These are phyloP conservation scores for Diachrysia chrysitis DNA, from an alignment of 2,888 invertebrate species.

Conservation along the genomic window DNA sequence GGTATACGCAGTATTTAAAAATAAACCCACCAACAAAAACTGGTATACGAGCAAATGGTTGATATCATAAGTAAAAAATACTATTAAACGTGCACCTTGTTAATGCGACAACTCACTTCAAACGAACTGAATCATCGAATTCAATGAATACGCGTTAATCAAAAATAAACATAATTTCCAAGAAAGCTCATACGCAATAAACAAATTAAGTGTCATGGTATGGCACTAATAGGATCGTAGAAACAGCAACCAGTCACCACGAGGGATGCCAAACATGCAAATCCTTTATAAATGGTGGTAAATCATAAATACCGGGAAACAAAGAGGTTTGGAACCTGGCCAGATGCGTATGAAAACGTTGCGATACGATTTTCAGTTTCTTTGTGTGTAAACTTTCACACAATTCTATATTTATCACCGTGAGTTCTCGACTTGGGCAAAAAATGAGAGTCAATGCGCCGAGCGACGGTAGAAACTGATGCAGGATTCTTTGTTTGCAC, in stretches of 20 bases:
- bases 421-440: constrained; percentile 50
- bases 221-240: constrained; percentile 17
- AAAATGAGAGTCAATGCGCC: constrained; percentile 72
- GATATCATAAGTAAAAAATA: neutral
- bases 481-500: constrained; percentile 57
- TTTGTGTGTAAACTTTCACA: constrained; percentile 77
- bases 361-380: constrained; percentile 67
- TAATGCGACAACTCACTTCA: constrained; percentile 34
- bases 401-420: constrained; percentile 57
- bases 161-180: constrained; percentile 22
- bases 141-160: constrained; percentile 9
- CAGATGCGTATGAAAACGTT: constrained; percentile 67
- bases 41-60: neutral
- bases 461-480: constrained; percentile 41
- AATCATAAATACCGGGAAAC: constrained; percentile 77
- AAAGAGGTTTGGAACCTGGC: constrained; percentile 79
- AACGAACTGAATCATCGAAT: constrained; percentile 35
- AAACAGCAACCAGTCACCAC: constrained; percentile 38
- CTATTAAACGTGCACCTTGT: neutral
- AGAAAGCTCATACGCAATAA: constrained; percentile 13
- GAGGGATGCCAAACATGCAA: constrained; percentile 52
- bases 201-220: constrained; percentile 29
- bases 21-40: neutral
- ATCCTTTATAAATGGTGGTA: constrained; percentile 62
- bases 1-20: neutral